Evolutionary conservation across 2,113 vertebrate genomes (phyloP).

Genomic region (Etia nguti): DNA sequence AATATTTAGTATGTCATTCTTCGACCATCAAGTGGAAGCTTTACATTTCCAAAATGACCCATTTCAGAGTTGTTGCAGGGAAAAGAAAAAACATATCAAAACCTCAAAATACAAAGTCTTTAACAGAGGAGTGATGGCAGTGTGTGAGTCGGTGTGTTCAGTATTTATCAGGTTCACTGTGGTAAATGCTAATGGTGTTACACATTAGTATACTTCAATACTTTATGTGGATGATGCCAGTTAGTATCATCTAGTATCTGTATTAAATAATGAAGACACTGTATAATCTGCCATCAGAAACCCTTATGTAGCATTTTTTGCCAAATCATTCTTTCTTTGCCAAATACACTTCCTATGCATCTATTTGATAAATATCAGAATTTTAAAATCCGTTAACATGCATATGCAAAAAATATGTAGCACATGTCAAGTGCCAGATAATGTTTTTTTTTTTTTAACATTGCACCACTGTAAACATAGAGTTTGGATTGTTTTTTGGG

Average conservation of each 20-base stretch:
- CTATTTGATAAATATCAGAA: background rate
- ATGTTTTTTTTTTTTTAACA: background rate
- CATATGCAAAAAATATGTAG: conserved; percentile 23
- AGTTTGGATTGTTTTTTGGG: background rate
- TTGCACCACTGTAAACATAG: background rate
- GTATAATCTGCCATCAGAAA: background rate
- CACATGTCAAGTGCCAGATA: background rate
- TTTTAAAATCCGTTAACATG: background rate
- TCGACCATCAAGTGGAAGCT: background rate
- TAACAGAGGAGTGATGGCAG: background rate
- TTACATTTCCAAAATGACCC: background rate
- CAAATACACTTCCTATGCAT: conserved; percentile 28
- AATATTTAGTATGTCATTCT: background rate
- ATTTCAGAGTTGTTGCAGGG: background rate
- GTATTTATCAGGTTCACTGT: background rate
- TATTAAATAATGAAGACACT: background rate
- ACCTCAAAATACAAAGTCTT: background rate
- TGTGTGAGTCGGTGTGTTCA: background rate
- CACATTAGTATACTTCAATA: background rate
- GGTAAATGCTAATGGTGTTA: background rate
- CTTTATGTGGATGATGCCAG: background rate
- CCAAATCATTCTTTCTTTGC: conserved; percentile 21
- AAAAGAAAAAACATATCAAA: background rate
- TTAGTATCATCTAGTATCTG: background rate
- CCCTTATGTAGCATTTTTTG: conserved; percentile 13